Base-by-base conservation (phyloP, 2,113 vertebrate species). In the Naja naja region DNA sequence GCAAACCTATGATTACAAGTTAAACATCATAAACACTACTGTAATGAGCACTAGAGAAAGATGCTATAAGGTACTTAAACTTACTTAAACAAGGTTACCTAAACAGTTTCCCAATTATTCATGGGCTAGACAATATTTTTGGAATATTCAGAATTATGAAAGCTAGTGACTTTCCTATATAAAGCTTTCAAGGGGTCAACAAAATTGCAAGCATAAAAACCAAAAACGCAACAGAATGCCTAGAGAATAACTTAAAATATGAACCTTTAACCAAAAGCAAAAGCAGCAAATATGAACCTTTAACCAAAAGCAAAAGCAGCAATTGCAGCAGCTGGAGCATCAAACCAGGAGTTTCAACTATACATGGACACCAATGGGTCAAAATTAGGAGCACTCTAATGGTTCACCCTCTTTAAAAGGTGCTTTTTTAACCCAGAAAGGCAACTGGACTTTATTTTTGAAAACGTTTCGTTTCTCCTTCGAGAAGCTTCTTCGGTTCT, bases 1-100 rank as follows among this genome's bases (percentile, higher is more conserved):
- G 97, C 99, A 99, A 96, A 99, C 99, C 99, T 99, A 96, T 89
- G 92, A 96, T 74, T 93, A 96, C 92, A 92, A 94, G 93, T 10
- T n/a, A 96, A 11, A 45, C 49, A 91, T 52, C 52, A 93, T 92
- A 52, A 5, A 85, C 85, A 58, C 90, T 94, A 87, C 89, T 53
- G 27, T 0, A 39, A 90, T 85, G 92, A 90, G 2, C 4, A 92
- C 9, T 18, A 56, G 30, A 9, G 2, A 49, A 49, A n/a, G 49
- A 39, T 14, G 23, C 10, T 39, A 22, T 23, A 20, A 69, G n/a
- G 5, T 18, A 47, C n/a, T 8, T n/a, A n/a, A n/a, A n/a, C 34
- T 86, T 8, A 64, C 18, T 30, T 18, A 69, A 69, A 23, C 20
- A 43, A 69, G 20, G 1, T 87, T 54, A 53, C n/a, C 12, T 25